These are phyloP conservation scores for Trinectes maculatus DNA, from an alignment of 2,113 vertebrate genomes.

Conservation along the genomic window DNA sequence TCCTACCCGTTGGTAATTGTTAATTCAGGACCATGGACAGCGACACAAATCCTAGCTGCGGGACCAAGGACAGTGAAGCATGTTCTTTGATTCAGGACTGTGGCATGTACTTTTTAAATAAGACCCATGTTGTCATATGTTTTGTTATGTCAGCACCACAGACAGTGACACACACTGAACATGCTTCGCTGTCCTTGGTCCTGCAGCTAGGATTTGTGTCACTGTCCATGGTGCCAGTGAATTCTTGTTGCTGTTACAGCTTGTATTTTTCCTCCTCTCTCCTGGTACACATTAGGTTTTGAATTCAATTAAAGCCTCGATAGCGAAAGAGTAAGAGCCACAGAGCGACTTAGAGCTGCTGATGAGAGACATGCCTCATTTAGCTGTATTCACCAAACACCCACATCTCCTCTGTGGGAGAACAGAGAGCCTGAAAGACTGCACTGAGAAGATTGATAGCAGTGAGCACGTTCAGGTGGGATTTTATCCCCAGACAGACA, in stretches of 20 bases:
- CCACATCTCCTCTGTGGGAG: constrained; percentile 11
- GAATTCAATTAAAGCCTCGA: constrained; percentile 40
- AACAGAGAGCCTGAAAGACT: constrained; percentile 17
- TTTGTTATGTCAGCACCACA: not conserved
- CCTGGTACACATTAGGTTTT: constrained; percentile 1
- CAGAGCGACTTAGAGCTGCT: constrained; percentile 7
- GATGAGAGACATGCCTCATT: constrained; percentile 42
- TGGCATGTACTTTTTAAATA: not conserved
- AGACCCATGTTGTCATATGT: not conserved
- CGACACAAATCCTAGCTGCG: not conserved
- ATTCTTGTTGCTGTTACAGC: not conserved
- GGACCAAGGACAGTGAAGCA: not conserved
- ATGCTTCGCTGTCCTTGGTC: not conserved
- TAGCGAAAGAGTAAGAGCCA: constrained; percentile 1
- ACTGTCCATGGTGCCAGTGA: not conserved
- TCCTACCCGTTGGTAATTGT: too few species aligned
- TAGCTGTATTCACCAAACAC: constrained; percentile 32
- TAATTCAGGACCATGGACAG: not conserved
- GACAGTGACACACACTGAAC: not conserved
- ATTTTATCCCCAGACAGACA: constrained; percentile 37
- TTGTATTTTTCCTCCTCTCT: constrained; percentile 4
- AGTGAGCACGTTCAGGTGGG: constrained; percentile 18
- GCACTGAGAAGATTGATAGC: too few species aligned
- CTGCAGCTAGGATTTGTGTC: not conserved
- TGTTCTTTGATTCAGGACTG: too few species aligned